These are phyloP conservation scores for Castor canadensis DNA, from an alignment of 2,113 vertebrate genomes.

Conservation along the genomic window DNA sequence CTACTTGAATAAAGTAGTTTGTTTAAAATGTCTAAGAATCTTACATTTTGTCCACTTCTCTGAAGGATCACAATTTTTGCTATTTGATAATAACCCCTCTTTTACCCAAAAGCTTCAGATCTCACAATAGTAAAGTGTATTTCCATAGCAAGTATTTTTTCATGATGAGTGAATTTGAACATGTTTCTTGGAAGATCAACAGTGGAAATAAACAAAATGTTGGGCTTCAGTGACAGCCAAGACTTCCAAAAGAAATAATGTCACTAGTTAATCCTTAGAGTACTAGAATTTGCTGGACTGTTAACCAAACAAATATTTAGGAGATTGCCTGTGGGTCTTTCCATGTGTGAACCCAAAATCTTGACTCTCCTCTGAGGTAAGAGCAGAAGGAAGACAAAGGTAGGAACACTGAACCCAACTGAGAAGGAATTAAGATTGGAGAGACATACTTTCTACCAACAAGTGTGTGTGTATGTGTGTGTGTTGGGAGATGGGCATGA, in stretches of 20 bases:
- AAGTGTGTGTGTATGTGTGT: rapidly evolving
- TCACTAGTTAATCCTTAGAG: conserved; percentile 48
- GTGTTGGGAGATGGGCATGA: background rate
- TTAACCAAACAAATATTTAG: conserved; percentile 39
- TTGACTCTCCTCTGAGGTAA: no score
- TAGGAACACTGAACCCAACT: background rate
- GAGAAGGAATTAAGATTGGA: no score
- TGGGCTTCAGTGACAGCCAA: conserved; percentile 29
- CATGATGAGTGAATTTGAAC: no score
- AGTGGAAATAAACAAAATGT: conserved; percentile 56
- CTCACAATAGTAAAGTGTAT: background rate
- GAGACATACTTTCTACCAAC: background rate
- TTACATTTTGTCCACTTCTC: background rate
- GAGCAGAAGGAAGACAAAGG: background rate
- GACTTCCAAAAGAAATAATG: conserved; percentile 64
- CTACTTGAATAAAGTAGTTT: background rate
- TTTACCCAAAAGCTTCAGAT: background rate
- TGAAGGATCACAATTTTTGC: background rate
- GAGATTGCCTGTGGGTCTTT: conserved; percentile 9
- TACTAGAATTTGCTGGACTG: conserved; percentile 44
- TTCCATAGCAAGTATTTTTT: no score
- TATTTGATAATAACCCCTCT: background rate
- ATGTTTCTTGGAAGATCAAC: no score
- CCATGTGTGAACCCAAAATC: background rate
- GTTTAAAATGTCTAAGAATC: background rate